Evolutionary conservation across 2,888 invertebrate genomes (phyloP).

Genomic region (Busseola fusca): DNA sequence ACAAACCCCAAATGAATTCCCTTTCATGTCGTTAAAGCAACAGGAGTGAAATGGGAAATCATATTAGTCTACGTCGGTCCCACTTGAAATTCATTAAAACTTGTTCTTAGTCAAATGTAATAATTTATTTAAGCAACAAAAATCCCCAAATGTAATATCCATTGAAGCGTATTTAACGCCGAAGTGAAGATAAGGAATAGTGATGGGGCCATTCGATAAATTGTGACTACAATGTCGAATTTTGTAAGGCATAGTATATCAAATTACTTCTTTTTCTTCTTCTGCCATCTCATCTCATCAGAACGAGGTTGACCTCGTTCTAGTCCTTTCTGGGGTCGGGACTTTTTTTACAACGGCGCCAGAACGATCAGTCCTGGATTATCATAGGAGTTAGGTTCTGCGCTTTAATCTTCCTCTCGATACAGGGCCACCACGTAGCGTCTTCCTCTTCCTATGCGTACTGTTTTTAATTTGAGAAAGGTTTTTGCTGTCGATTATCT

Average conservation of each 20-base stretch:
- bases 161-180: slow-evolving; percentile 85
- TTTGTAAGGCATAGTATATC: background rate
- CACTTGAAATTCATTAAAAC: slow-evolving; percentile 87
- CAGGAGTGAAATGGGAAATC: slow-evolving; percentile 75
- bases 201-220: slow-evolving; percentile 51
- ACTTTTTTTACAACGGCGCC: background rate
- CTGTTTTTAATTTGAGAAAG: background rate
- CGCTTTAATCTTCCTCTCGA: background rate
- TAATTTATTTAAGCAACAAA: slow-evolving; percentile 88
- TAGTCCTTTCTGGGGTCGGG: too few species aligned
- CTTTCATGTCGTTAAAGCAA: slow-evolving; percentile 79
- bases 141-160: slow-evolving; percentile 87
- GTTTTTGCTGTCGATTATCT: background rate
- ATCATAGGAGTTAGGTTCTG: background rate
- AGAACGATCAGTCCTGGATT: background rate
- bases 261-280: background rate
- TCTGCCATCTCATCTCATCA: too few species aligned
- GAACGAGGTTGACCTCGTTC: too few species aligned
- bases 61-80: slow-evolving; percentile 73
- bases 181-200: slow-evolving; percentile 71
- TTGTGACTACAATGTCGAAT: background rate
- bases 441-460: background rate
- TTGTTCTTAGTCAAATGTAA: slow-evolving; percentile 85
- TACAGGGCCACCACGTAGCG: background rate
- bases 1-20: slow-evolving; percentile 77